Conservation (phyloP, 1,140 invertebrate genomes). For the Lepidurus packardi region DNA sequence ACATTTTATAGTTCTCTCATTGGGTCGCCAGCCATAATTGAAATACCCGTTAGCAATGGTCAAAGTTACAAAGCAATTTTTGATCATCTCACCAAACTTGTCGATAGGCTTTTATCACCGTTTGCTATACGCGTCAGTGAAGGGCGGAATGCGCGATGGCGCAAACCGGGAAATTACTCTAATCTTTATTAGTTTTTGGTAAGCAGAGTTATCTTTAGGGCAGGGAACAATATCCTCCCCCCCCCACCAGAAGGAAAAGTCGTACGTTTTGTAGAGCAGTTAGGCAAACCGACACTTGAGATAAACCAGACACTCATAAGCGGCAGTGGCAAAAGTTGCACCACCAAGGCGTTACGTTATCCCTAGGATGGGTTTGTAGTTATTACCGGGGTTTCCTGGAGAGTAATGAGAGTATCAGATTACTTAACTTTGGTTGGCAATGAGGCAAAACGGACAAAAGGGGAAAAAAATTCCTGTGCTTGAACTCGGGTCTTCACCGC, state of each 20-base stretch:
- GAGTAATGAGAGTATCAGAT: not conserved
- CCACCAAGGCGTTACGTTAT: not conserved
- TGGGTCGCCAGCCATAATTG: too few species aligned
- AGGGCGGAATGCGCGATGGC: too few species aligned
- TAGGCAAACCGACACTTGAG: not conserved
- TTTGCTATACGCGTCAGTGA: too few species aligned
- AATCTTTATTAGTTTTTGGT: too few species aligned
- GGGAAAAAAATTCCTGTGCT: not conserved
- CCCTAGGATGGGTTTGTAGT: not conserved
- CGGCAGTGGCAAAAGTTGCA: constrained; percentile 13
- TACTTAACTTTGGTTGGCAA: not conserved
- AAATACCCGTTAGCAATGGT: too few species aligned
- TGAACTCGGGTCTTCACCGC: not conserved
- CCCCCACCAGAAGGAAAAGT: not conserved
- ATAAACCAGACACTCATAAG: not conserved
- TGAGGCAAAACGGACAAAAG: not conserved
- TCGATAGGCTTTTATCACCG: too few species aligned
- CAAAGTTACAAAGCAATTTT: too few species aligned
- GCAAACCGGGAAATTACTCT: too few species aligned
- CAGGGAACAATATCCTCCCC: too few species aligned
- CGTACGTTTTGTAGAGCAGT: not conserved
- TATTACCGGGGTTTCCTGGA: not conserved
- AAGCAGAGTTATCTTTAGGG: too few species aligned
- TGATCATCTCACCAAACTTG: too few species aligned
- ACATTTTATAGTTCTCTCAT: too few species aligned